These are phyloP conservation scores for Triops cancriformis DNA, from an alignment of 1,140 invertebrate genomes.

Conservation along the genomic window DNA sequence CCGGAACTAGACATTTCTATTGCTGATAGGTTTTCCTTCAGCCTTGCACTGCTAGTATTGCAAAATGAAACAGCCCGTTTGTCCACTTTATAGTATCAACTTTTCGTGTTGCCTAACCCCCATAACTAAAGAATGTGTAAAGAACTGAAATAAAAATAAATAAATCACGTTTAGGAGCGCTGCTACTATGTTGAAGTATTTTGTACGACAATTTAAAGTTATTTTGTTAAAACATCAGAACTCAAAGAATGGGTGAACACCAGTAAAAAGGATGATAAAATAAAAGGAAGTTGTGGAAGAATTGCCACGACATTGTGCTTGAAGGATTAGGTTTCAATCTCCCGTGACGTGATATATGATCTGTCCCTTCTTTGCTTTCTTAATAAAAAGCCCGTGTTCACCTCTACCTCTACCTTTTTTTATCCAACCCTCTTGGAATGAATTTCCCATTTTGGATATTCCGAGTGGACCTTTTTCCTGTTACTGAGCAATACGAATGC, in stretches of 20 bases:
- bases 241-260: background rate
- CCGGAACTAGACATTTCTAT: background rate
- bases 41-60: background rate
- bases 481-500: background rate
- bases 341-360: constrained; percentile 5
- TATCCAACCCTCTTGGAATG: background rate
- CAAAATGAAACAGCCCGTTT: no score
- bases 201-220: no score
- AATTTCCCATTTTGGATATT: background rate
- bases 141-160: no score
- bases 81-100: no score
- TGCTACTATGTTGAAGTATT: no score
- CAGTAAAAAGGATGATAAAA: background rate
- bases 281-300: background rate
- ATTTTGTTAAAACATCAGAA: no score
- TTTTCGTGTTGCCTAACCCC: no score
- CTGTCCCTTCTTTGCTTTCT: background rate
- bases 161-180: no score
- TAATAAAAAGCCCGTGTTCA: background rate
- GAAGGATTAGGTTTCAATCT: background rate
- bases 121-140: no score
- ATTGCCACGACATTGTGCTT: background rate
- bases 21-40: background rate
- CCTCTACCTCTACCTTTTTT: background rate
- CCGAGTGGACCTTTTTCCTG: background rate